Evolutionary conservation across 2,888 invertebrate genomes (phyloP).

Genomic region (Portevinia maculata): DNA sequence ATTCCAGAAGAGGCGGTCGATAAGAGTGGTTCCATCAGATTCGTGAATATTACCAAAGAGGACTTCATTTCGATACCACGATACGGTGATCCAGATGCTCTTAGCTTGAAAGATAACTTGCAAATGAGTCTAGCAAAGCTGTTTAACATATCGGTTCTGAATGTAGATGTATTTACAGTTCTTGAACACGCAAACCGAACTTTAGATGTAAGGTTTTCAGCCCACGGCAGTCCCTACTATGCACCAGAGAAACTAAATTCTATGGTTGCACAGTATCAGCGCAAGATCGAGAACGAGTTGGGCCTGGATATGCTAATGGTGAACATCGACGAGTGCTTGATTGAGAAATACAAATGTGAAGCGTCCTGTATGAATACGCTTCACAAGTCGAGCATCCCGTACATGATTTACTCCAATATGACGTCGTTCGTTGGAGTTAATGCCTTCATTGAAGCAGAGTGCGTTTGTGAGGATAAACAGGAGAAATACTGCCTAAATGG

Average conservation of each 20-base stretch:
- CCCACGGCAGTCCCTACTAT: constrained; percentile 97
- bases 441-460: constrained; percentile 91
- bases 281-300: constrained; percentile 88
- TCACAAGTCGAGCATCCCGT: constrained; percentile 88
- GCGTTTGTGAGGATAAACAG: constrained; percentile 85
- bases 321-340: constrained; percentile 94
- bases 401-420: constrained; percentile 94
- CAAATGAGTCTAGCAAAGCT: constrained; percentile 86
- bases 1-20: constrained; percentile 96
- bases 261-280: constrained; percentile 89
- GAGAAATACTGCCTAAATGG: constrained; percentile 90
- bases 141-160: constrained; percentile 90
- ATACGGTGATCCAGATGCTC: constrained; percentile 77
- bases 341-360: constrained; percentile 88
- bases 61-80: constrained; percentile 88
- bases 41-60: constrained; percentile 91
- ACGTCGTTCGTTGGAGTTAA: constrained; percentile 97
- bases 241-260: constrained; percentile 94
- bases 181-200: constrained; percentile 86
- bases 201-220: constrained; percentile 94
- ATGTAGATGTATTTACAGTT: constrained; percentile 97
- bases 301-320: constrained; percentile 92
- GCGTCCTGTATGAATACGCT: constrained; percentile 92
- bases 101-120: constrained; percentile 82
- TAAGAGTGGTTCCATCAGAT: constrained; percentile 95